Base-by-base conservation (phyloP, 2,797 vertebrate species). In the Tapera naevia region DNA sequence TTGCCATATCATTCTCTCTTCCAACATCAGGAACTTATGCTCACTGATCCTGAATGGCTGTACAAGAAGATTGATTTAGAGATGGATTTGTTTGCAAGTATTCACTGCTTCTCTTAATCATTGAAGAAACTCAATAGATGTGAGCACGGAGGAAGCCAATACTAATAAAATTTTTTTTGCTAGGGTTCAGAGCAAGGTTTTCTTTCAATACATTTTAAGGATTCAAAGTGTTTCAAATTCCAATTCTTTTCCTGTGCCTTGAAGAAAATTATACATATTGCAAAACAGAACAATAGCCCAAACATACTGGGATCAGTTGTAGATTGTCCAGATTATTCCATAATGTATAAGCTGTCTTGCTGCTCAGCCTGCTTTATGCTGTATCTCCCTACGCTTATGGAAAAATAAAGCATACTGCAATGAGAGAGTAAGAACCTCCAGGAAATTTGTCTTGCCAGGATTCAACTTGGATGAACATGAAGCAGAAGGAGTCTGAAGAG, bases 121-220 rank as follows among this genome's bases (percentile, higher is more conserved):
- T 57, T 0, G 0, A 91, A 90, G 56, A 70, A 94, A 85, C 83
- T 84, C 74, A 80, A 91, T 91, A 80, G 53, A 85, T 51, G n/a
- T 46, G 75, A 96, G 76, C 54, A 72, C 0, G 33, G 71, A 53
- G 60, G 56, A 89, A 93, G 93, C 92, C 95, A 89, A 91, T 93
- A 92, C 83, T 92, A 95, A 96, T 80, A 94, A 1, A 66, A 56
- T 87, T 71, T 50, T 51, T 83, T 51, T 53, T 53, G 37, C 82
- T 86, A 83, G 64, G 48, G 91, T 92, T 97, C 94, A 96, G 61
- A 69, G 84, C 28, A 57, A 92, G 93, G 81, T 58, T 97, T 91
- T 69, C 70, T 78, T 95, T 87, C 74, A 80, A 91, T 94, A 89
- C 71, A 89, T 91, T 91, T 70, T 61, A 93, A 85, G 72, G 57